Percentiles rank a stretch among this genome's conserved stretches.
Conservation (phyloP, 2,888 invertebrate species). For the Unio pictorum region DNA sequence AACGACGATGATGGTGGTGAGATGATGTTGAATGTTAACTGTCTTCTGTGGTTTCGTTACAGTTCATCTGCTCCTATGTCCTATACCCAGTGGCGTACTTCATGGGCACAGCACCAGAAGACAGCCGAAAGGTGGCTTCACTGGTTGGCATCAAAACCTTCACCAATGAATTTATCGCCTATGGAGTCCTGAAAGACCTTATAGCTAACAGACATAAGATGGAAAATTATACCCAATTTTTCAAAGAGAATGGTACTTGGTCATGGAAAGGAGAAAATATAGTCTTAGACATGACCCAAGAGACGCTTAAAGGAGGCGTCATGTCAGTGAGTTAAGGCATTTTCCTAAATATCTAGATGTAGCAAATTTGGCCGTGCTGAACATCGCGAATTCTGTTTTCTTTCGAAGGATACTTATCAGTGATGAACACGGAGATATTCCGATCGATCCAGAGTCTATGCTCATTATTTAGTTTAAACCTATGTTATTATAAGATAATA, state of each 20-base stretch:
- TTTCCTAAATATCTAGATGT: neutral
- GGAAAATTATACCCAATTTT: slow-evolving; percentile 27
- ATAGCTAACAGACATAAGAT: slow-evolving; percentile 45
- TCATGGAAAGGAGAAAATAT: slow-evolving; percentile 35
- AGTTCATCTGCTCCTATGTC: slow-evolving; percentile 83
- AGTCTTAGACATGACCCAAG: slow-evolving; percentile 28
- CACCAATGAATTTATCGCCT: slow-evolving; percentile 94
- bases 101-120: slow-evolving; percentile 81
- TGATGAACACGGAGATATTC: too few relatives aligned
- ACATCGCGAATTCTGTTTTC: too few relatives aligned
- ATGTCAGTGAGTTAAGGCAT: slow-evolving; percentile 40
- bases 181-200: slow-evolving; percentile 76
- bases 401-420: too few relatives aligned
- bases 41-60: slow-evolving; percentile 14
- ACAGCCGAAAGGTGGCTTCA: slow-evolving; percentile 84
- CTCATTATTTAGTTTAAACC: too few relatives aligned
- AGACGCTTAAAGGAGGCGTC: slow-evolving; percentile 44
- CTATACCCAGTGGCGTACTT: slow-evolving; percentile 92
- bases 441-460: too few relatives aligned
- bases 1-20: too few relatives aligned
- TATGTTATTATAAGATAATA: too few relatives aligned
- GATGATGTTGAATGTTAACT: too few relatives aligned
- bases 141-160: slow-evolving; percentile 92
- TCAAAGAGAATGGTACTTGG: slow-evolving; percentile 31
- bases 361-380: too few relatives aligned